phyloP scores from a whole-genome alignment of 2,113 vertebrate genomes.

The Callocephalon fimbriatum region DNA sequence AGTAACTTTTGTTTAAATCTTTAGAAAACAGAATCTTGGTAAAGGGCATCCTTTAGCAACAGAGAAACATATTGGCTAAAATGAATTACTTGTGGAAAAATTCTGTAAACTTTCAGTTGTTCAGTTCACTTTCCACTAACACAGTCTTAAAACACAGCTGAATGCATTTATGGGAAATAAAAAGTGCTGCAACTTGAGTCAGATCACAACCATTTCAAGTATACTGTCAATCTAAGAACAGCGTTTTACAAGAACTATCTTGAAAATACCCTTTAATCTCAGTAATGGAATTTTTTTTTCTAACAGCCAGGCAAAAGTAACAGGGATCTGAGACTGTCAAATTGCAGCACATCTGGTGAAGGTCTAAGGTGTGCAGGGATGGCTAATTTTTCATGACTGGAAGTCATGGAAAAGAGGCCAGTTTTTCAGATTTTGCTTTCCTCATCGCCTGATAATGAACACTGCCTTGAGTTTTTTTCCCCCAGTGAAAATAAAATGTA shows the following conservation, averaged over 20 bases:
- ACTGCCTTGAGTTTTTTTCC: too few species aligned
- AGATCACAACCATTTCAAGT: not conserved
- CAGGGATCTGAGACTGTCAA: not conserved
- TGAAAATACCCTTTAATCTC: not conserved
- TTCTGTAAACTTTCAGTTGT: not conserved
- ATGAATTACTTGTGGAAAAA: not conserved
- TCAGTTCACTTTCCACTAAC: not conserved
- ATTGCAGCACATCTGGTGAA: not conserved
- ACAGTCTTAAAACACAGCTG: not conserved
- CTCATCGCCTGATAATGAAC: too few species aligned
- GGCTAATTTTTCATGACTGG: not conserved
- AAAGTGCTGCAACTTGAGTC: not conserved
- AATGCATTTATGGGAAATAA: not conserved
- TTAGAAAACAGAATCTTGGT: not conserved
- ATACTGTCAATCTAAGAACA: not conserved
- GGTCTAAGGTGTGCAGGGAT: not conserved
- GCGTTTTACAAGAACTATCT: not conserved
- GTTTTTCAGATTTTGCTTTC: not conserved
- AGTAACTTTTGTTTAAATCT: not conserved
- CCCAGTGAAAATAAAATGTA: too few species aligned
- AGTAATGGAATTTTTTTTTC: not conserved
- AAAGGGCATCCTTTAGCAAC: not conserved
- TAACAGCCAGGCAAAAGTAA: not conserved
- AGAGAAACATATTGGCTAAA: not conserved
- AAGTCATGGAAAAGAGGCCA: not conserved